Evolutionary conservation across 2,888 invertebrate genomes (phyloP), one percentile per base, ranked within the genome.

Genomic region (Metalampra italica): DNA sequence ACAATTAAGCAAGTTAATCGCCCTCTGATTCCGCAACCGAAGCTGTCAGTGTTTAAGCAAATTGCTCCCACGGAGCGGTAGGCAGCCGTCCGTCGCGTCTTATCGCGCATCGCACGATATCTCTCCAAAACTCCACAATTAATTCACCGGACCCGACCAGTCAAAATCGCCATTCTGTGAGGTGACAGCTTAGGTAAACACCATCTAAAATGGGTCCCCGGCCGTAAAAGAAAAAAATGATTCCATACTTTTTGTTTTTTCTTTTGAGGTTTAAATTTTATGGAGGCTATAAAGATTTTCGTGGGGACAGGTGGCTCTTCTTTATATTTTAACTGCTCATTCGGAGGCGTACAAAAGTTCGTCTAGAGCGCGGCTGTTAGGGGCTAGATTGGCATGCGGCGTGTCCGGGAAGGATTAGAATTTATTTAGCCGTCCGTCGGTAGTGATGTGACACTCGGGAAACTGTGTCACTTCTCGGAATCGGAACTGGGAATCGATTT

Each of bases 141-240:
- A 87, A 89, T 88, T 86, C 78, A 74, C 74, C 70, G 67, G 75
- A 68, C 68, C 78, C 74, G 75, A 72, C 75, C 79, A 80, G 82
- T 88, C 88, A 88, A 85, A 88, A 86, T 87, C 75, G 85, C 86
- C 82, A 85, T 89, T 86, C 79, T 84, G 78, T 82, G 75, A 82
- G 82, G 81, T 87, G 88, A 87, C 88, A 87, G 86, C 77, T 89
- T 87, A 87, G 88, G 87, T 88, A 88, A 88, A 89, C 86, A 89
- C 83, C 74, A 72, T 81, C 84, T 80, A 83, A 89, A 86, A 84
- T 82, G 85, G 80, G 69, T 71, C 78, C 75, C 72, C 71, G 71
- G 66, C 78, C 80, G 75, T 77, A 82, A 80, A 80, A 75, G 71
- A 78, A 80, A 82, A 81, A 80, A 80, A 71, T 65, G 62, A 75